These are phyloP conservation scores for Cavia porcellus DNA, from an alignment of 2,113 vertebrate genomes.

Conservation along the genomic window DNA sequence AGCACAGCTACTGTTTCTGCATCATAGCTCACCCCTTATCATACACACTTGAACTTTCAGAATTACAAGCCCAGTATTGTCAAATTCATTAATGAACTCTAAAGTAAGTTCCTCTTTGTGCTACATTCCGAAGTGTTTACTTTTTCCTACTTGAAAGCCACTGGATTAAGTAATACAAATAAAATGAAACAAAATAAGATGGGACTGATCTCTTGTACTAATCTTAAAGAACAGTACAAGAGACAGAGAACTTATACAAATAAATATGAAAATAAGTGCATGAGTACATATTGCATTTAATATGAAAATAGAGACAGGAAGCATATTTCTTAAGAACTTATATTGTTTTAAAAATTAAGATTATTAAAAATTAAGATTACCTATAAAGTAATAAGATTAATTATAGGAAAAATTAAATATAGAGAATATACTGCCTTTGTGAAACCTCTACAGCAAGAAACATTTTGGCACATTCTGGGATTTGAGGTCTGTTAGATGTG, in stretches of 20 bases:
- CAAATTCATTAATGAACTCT: neutral
- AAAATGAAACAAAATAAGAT: neutral
- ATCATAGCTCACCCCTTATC: neutral
- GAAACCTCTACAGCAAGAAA: neutral
- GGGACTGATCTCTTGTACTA: neutral
- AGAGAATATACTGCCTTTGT: neutral
- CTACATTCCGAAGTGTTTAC: neutral
- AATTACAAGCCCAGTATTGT: neutral
- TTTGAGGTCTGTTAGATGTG: neutral
- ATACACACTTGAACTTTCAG: neutral
- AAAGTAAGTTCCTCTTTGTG: neutral
- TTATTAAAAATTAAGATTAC: too few species aligned
- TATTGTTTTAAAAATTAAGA: neutral
- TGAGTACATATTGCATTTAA: neutral
- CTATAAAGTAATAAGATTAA: neutral
- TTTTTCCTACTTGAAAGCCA: neutral
- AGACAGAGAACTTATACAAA: neutral
- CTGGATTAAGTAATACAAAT: neutral
- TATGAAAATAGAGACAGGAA: neutral
- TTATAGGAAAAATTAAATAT: neutral
- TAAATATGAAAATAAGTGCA: neutral
- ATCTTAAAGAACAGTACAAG: neutral
- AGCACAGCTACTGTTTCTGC: neutral
- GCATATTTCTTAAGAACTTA: neutral
- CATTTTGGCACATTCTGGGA: neutral